Percentiles rank a stretch among this genome's conserved stretches.
phyloP scores from a whole-genome alignment of 2,113 vertebrate species.

The Shinisaurus crocodilurus region DNA sequence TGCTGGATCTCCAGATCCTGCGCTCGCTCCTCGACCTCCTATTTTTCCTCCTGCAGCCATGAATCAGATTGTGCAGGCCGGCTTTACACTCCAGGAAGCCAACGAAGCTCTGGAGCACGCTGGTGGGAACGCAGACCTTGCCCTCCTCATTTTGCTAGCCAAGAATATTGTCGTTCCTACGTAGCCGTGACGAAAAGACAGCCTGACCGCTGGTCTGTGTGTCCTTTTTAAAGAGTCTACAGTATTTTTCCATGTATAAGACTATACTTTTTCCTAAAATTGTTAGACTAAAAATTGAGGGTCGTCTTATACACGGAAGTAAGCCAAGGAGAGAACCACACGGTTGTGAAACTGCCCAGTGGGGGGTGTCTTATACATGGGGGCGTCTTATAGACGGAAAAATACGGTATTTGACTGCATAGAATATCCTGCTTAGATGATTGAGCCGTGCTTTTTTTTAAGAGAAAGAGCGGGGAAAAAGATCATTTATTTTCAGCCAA shows the following conservation, averaged over 20 bases:
- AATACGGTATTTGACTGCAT: conserved; percentile 10
- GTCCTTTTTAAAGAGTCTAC: conserved; percentile 44
- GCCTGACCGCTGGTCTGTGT: conserved; percentile 40
- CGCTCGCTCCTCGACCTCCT: conserved; percentile 40
- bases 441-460: conserved; percentile 69
- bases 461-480: not conserved
- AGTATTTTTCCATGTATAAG: too few species aligned
- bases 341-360: too few species aligned
- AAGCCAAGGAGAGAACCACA: too few species aligned
- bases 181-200: conserved; percentile 68
- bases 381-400: too few species aligned
- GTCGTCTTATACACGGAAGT: too few species aligned
- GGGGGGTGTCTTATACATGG: too few species aligned
- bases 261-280: too few species aligned
- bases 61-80: conserved; percentile 86
- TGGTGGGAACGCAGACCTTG: conserved; percentile 89
- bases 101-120: conserved; percentile 88
- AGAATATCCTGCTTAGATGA: conserved; percentile 64
- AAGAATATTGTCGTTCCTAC: conserved; percentile 94
- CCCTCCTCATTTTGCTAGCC: conserved; percentile 91
- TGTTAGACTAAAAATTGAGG: too few species aligned
- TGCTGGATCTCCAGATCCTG: not conserved
- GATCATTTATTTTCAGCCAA: conserved; percentile 70
- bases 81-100: conserved; percentile 89
- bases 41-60: conserved; percentile 83